These are phyloP conservation scores for Panagrolaimus sp. DNA, from an alignment of 1,140 invertebrate species.

Conservation along the genomic window DNA sequence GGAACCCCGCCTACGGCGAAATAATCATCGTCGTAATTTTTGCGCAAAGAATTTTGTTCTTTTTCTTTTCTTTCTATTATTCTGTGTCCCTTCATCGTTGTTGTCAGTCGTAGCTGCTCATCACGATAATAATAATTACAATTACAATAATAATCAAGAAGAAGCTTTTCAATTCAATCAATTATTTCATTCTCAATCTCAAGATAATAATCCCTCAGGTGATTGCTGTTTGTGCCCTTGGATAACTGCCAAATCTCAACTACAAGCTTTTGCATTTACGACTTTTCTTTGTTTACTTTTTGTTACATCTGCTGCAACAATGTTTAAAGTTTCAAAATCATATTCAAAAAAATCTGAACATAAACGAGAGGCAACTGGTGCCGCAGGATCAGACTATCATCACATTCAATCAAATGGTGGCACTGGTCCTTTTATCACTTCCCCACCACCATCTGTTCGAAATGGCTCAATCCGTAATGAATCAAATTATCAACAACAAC, in stretches of 20 bases:
- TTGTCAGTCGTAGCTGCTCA: no score
- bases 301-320: slow-evolving; percentile 23
- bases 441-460: slow-evolving; percentile 28
- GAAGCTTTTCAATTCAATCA: background rate
- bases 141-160: no score
- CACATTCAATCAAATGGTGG: slow-evolving; percentile 16
- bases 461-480: slow-evolving; percentile 15
- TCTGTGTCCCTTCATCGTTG: no score
- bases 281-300: slow-evolving; percentile 13
- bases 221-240: slow-evolving; percentile 13
- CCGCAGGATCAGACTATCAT: slow-evolving; percentile 7
- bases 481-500: background rate
- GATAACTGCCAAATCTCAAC: background rate
- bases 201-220: no score
- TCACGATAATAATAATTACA: no score
- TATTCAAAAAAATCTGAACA: slow-evolving; percentile 50
- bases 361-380: slow-evolving; percentile 45
- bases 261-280: slow-evolving; percentile 1
- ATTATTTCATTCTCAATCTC: no score
- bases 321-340: slow-evolving; percentile 50
- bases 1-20: no score
- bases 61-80: no score
- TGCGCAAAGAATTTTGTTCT: no score
- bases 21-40: no score
- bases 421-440: slow-evolving; percentile 22